Conservation (phyloP, 2,888 invertebrate genomes). For the Pecten maximus region DNA sequence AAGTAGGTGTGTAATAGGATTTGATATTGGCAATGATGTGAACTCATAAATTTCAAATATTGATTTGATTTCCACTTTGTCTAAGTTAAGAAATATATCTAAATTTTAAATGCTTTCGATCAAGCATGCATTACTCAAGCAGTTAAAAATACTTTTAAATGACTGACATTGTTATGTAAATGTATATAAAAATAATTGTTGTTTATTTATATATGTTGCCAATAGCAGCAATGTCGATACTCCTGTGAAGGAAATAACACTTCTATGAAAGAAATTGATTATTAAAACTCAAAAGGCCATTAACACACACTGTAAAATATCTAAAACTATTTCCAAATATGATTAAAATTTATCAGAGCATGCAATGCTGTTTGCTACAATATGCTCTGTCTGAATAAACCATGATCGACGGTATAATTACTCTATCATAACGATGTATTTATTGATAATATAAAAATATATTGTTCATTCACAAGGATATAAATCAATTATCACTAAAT, state of each 20-base stretch:
- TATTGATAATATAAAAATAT: background rate
- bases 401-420: background rate
- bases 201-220: background rate
- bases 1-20: background rate
- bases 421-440: background rate
- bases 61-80: background rate
- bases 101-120: background rate
- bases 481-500: background rate
- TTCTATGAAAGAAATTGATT: background rate
- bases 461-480: background rate
- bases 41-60: constrained; percentile 6
- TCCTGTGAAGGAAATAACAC: background rate
- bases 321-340: too few species aligned
- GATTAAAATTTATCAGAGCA: too few species aligned
- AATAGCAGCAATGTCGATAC: background rate
- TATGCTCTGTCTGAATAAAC: background rate
- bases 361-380: background rate
- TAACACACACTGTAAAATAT: background rate
- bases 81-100: background rate
- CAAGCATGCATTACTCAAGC: background rate
- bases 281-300: background rate
- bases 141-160: background rate
- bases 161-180: background rate
- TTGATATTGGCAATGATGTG: background rate
- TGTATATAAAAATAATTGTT: background rate